Percentiles rank a stretch among this genome's conserved stretches.
Conservation (phyloP, 2,113 vertebrate species). For the Ceyx cyanopectus region DNA sequence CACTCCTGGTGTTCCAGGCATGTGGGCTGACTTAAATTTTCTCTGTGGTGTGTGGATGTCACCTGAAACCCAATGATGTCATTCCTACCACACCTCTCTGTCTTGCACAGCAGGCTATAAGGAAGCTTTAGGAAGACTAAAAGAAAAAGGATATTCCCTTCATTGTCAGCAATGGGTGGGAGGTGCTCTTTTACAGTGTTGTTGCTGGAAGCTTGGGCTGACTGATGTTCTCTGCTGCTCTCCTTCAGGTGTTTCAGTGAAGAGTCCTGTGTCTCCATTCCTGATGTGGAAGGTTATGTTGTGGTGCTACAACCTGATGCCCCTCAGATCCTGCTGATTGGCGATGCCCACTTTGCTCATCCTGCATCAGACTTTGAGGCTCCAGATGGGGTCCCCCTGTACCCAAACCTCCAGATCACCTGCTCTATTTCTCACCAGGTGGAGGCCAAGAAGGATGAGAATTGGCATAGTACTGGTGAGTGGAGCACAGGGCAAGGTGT, state of each 20-base stretch:
- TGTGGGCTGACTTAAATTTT: background rate
- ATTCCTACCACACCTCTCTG: background rate
- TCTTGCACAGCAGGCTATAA: background rate
- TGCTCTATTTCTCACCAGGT: conserved; percentile 92
- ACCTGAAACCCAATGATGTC: background rate
- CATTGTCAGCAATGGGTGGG: background rate
- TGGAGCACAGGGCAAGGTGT: background rate
- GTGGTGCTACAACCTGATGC: conserved; percentile 96
- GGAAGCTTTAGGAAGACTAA: background rate
- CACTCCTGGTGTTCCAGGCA: background rate
- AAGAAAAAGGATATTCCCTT: background rate
- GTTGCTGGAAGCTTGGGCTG: background rate
- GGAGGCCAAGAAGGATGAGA: conserved; percentile 81
- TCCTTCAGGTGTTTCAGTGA: conserved; percentile 92
- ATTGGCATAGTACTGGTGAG: conserved; percentile 79
- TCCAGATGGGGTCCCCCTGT: conserved; percentile 89
- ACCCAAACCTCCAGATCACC: conserved; percentile 92
- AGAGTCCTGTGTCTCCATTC: conserved; percentile 94
- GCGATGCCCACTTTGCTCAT: conserved; percentile 88
- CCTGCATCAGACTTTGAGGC: conserved; percentile 90
- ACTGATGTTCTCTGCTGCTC: background rate
- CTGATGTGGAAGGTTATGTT: conserved; percentile 93
- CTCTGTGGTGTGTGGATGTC: background rate
- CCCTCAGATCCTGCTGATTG: conserved; percentile 93
- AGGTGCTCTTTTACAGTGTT: background rate